Conservation (phyloP, 1,140 invertebrate species). For the Macrosteles quadrilineatus region DNA sequence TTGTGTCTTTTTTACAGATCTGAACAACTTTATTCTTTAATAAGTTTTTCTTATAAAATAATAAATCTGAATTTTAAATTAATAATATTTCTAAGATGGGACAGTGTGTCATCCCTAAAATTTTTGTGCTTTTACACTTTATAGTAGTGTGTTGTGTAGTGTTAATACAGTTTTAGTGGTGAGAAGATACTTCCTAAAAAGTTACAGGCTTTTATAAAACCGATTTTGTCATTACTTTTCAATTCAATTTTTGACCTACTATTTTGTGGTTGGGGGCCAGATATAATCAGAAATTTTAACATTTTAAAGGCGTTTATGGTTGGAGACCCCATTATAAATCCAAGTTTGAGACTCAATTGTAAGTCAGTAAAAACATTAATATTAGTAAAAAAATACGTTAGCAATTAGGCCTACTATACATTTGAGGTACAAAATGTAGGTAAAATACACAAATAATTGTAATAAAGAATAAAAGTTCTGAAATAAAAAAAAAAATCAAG, state of each 20-base stretch:
- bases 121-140: too few species aligned
- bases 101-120: too few species aligned
- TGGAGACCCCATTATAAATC: neutral
- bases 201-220: neutral
- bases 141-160: neutral
- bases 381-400: neutral
- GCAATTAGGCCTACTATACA: neutral
- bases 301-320: conserved; percentile 2
- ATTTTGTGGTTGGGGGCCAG: neutral
- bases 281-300: conserved; percentile 1
- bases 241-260: neutral
- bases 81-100: too few species aligned
- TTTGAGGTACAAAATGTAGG: neutral
- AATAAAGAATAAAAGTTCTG: too few species aligned
- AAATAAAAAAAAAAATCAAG: too few species aligned
- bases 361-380: conserved; percentile 13
- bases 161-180: neutral
- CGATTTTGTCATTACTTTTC: neutral
- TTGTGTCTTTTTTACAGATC: too few species aligned
- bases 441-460: too few species aligned
- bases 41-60: too few species aligned
- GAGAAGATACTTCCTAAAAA: neutral
- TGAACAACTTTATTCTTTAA: too few species aligned
- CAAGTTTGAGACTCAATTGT: neutral
- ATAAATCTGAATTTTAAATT: too few species aligned